These are phyloP conservation scores for Drosophila micromelanica DNA, from an alignment of 1,140 invertebrate genomes.

Conservation along the genomic window DNA sequence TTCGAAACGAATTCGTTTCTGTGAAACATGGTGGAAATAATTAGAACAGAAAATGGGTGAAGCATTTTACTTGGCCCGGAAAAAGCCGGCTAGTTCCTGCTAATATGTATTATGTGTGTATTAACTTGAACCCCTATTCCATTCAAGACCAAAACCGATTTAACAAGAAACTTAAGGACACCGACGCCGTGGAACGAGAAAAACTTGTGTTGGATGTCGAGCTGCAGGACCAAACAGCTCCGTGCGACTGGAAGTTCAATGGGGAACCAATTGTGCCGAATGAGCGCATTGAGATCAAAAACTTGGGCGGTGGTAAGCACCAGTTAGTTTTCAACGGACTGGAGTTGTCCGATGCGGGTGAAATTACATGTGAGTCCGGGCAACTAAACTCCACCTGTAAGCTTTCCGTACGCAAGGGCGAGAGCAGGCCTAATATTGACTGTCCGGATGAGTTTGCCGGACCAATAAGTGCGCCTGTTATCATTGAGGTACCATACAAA, in stretches of 20 bases:
- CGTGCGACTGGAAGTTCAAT: slow-evolving; percentile 97
- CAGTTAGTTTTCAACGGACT: slow-evolving; percentile 94
- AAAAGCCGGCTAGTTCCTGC: not conserved
- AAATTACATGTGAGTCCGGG: slow-evolving; percentile 93
- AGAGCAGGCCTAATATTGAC: slow-evolving; percentile 92
- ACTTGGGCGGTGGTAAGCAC: slow-evolving; percentile 95
- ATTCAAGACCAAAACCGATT: slow-evolving; percentile 95
- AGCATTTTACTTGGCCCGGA: too few species aligned
- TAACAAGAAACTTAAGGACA: slow-evolving; percentile 98
- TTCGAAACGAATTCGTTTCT: too few species aligned
- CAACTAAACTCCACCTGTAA: slow-evolving; percentile 92
- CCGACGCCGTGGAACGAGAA: slow-evolving; percentile 94
- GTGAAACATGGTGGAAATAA: too few species aligned
- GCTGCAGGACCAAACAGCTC: slow-evolving; percentile 96
- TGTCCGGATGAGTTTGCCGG: slow-evolving; percentile 92
- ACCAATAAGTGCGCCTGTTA: slow-evolving; percentile 91
- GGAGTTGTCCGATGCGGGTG: slow-evolving; percentile 92
- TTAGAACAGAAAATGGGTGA: too few species aligned
- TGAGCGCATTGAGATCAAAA: slow-evolving; percentile 94
- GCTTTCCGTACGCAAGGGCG: slow-evolving; percentile 92
- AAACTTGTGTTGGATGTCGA: slow-evolving; percentile 95
- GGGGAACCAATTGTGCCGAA: slow-evolving; percentile 92
- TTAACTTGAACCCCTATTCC: not conserved
- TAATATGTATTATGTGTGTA: not conserved
- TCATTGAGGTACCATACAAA: slow-evolving; percentile 96